phyloP scores from a whole-genome alignment of 2,797 vertebrate genomes.

The Sebastes flavidus region DNA sequence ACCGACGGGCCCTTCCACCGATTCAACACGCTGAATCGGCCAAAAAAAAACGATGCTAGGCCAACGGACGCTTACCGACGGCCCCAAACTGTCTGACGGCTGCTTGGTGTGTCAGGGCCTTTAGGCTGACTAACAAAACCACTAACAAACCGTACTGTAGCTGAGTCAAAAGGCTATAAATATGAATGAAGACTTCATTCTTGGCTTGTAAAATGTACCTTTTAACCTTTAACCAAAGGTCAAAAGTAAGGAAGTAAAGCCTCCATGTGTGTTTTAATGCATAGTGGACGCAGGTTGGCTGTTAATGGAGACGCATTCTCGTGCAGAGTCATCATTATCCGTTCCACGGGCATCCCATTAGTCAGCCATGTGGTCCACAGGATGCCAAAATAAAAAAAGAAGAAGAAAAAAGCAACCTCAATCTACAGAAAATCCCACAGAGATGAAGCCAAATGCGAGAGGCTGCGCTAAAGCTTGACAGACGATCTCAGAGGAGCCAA shows the following conservation, averaged over 20 bases:
- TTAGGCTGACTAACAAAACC: not conserved
- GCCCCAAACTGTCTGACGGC: no score
- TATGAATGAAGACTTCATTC: not conserved
- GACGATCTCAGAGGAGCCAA: conserved; percentile 64
- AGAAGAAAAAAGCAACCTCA: conserved; percentile 41
- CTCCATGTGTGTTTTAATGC: not conserved
- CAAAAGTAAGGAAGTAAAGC: not conserved
- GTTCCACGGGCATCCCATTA: conserved; percentile 35
- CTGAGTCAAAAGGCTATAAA: not conserved
- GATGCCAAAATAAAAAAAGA: conserved; percentile 19
- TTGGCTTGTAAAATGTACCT: not conserved
- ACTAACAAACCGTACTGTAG: not conserved
- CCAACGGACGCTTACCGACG: no score
- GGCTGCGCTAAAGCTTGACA: conserved; percentile 55
- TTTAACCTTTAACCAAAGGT: not conserved
- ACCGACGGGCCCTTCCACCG: no score
- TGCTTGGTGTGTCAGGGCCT: no score
- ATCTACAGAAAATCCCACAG: conserved; percentile 54
- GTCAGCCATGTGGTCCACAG: conserved; percentile 31
- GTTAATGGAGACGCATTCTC: conserved; percentile 18
- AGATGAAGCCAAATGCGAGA: conserved; percentile 52
- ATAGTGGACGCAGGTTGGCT: not conserved
- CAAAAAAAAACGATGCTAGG: no score
- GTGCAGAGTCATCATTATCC: conserved; percentile 44
- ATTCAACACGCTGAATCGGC: no score